Percentiles rank a stretch among this genome's conserved stretches.
These are phyloP conservation scores for Cinara cedri DNA, from an alignment of 2,888 invertebrate species.

Conservation along the genomic window DNA sequence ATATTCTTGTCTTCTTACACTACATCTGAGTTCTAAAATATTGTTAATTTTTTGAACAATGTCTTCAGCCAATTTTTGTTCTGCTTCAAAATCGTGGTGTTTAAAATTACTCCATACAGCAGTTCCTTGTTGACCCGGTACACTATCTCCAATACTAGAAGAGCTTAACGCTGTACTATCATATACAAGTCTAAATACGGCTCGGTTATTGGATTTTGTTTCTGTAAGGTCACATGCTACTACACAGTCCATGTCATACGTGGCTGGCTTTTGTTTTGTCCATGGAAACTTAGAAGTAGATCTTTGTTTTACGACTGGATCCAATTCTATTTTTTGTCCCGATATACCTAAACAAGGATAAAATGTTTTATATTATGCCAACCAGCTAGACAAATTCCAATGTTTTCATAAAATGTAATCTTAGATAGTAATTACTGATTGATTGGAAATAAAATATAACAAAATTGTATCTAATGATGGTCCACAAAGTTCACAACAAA, in stretches of 20 bases:
- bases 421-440: too few relatives aligned
- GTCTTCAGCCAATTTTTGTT: conserved; percentile 75
- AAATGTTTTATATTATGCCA: conserved; percentile 8
- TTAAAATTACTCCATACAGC: conserved; percentile 70
- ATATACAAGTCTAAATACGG: conserved; percentile 67
- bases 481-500: too few relatives aligned
- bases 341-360: conserved; percentile 70
- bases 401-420: too few relatives aligned
- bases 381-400: too few relatives aligned
- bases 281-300: conserved; percentile 64
- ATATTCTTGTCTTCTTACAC: conserved; percentile 81
- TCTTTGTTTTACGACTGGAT: conserved; percentile 70
- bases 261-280: conserved; percentile 77
- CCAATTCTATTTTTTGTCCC: conserved; percentile 89
- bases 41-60: conserved; percentile 87
- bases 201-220: conserved; percentile 72
- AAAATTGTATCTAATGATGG: too few relatives aligned
- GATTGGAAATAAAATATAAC: too few relatives aligned
- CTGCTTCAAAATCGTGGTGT: conserved; percentile 87
- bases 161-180: conserved; percentile 58
- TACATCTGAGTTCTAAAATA: conserved; percentile 81
- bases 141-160: conserved; percentile 48
- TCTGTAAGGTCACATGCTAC: conserved; percentile 86
- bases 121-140: conserved; percentile 59
- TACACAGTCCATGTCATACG: conserved; percentile 84